Percentiles rank a stretch among this genome's conserved stretches.
phyloP scores from a whole-genome alignment of 2,113 vertebrate species.

The Synodontis membranacea region DNA sequence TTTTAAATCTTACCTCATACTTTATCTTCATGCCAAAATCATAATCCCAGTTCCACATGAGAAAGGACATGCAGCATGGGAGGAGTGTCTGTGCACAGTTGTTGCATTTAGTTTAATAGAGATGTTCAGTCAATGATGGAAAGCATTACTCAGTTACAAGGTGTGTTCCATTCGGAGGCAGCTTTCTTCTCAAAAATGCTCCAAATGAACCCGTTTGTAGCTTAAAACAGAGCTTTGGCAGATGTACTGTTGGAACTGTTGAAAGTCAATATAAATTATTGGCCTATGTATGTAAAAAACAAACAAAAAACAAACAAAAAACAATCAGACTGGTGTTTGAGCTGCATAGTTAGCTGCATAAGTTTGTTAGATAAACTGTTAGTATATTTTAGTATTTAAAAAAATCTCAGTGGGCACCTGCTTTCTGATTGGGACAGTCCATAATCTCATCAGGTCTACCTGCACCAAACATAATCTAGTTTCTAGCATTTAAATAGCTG shows the following conservation, averaged over 20 bases:
- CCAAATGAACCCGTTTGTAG: background rate
- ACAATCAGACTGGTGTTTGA: background rate
- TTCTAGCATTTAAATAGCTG: background rate
- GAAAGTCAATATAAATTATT: background rate
- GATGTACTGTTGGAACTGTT: background rate
- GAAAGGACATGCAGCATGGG: conserved; percentile 28
- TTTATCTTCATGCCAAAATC: conserved; percentile 52
- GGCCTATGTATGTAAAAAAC: background rate
- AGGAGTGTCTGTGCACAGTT: conserved; percentile 29
- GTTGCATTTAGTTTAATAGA: conserved; percentile 30
- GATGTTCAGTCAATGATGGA: conserved; percentile 16
- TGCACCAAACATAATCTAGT: background rate
- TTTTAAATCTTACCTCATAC: conserved; percentile 59
- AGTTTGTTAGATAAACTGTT: background rate
- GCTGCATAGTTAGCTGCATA: background rate
- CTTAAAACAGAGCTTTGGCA: background rate
- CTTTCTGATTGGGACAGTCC: background rate
- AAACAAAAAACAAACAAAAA: too few relatives aligned
- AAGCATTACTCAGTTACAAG: conserved; percentile 18
- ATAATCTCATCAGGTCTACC: background rate
- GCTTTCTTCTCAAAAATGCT: background rate
- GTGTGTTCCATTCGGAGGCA: background rate
- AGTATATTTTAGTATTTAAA: background rate
- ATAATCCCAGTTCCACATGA: conserved; percentile 45
- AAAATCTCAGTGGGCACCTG: background rate